Evolutionary conservation across 1,140 invertebrate species (phyloP), one percentile per base, ranked within the genome.

Genomic region (Drosophila pachea): DNA sequence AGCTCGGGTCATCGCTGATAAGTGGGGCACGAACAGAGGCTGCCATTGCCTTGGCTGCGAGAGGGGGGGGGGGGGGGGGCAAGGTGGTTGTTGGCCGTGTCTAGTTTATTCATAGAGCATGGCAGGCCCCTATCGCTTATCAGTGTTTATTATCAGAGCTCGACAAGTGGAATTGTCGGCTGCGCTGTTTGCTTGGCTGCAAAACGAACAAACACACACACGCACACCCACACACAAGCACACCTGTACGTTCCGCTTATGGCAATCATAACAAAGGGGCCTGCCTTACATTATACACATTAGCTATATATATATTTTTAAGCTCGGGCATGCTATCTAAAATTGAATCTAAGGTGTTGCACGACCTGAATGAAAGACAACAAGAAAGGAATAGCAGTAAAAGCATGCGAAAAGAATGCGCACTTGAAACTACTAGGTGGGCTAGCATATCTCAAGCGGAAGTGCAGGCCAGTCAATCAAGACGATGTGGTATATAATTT

Each of bases 331-430:
- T 55, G 53, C 36, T 83, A 83, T 83, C 78, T 83, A 68, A 83
- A 83, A 83, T 83, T 83, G 65, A 83, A 83, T 83, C 78, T 78
- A 62, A 84, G 68, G 68, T 82, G 78, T 47, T 68, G 66, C 8
- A 35, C 40, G 40, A 63, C 22, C 22, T 22, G 22, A 22, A 22
- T 22, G 22, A 49, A 73, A 47, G 66, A 54, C 73, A 64, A 62
- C 45, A 75, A 50, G 68, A 54, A 76, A 3, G 14, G 40, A 43
- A 43, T 4, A 14, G 12, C 12, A 16, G 40, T 12, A 42, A 42
- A 42, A 42, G 12, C 8, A 42, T 14, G 14, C 2, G 7, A 43
- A 76, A 54, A 70, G 52, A 78, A 67, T 56, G 60, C 54, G 76
- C 62, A 54, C 76, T 72, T 78, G 76, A 62, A 78, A 66, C 58